Conservation (phyloP, 2,797 vertebrate genomes). For the Tamandua tetradactyla region DNA sequence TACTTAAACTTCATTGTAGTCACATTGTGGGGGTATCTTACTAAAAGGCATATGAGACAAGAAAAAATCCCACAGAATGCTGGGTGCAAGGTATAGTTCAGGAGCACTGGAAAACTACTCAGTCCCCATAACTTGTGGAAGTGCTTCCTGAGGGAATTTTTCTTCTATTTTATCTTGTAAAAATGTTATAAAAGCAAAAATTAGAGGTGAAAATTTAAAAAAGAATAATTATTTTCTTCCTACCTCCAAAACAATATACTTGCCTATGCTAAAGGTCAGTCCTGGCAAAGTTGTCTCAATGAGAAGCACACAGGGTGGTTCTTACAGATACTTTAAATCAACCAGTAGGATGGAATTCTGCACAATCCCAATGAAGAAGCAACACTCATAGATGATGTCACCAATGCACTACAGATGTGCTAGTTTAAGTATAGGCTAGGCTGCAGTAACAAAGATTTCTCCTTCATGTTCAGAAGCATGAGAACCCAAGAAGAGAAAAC, state of each 20-base stretch:
- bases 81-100: background rate
- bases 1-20: background rate
- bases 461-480: background rate
- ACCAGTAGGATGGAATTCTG: background rate
- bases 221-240: background rate
- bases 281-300: background rate
- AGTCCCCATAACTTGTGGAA: background rate
- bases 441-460: background rate
- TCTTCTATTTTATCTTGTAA: background rate
- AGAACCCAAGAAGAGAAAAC: background rate
- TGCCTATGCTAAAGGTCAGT: background rate
- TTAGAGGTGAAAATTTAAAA: background rate
- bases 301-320: background rate
- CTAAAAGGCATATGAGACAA: background rate
- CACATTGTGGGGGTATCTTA: background rate
- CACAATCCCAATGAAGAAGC: background rate
- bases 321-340: background rate
- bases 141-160: background rate
- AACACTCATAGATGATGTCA: background rate
- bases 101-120: background rate
- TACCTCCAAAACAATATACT: background rate
- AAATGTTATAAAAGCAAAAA: constrained; percentile 2
- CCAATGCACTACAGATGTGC: background rate
- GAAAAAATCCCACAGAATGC: background rate
- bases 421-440: background rate